phyloP scores from a whole-genome alignment of 2,797 vertebrate species.

The Pitangus sulphuratus region DNA sequence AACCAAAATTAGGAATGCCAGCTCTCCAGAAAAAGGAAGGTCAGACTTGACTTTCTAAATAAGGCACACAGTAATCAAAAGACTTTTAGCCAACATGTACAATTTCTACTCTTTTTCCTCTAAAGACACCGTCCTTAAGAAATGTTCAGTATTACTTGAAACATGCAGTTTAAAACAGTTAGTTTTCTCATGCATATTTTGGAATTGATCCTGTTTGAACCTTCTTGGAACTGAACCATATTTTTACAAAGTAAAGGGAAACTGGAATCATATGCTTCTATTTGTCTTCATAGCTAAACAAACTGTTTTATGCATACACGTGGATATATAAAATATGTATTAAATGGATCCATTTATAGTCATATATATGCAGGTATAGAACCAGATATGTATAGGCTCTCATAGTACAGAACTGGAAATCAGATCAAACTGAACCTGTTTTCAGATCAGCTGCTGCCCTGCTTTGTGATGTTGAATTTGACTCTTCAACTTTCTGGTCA shows the following conservation, averaged over 20 bases:
- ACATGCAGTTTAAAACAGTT: neutral
- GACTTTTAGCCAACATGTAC: neutral
- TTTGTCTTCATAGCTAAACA: neutral
- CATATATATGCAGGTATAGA: neutral
- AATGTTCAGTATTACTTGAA: neutral
- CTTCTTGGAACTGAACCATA: neutral
- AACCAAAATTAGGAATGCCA: conserved; percentile 3
- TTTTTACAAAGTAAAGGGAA: neutral
- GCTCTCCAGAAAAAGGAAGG: neutral
- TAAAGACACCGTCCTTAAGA: neutral
- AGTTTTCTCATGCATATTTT: neutral
- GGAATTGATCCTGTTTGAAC: neutral
- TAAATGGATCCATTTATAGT: neutral
- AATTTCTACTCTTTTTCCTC: neutral
- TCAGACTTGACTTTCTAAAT: neutral
- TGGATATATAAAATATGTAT: neutral
- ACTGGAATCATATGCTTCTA: neutral
- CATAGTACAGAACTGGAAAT: neutral
- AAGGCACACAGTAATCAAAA: neutral
- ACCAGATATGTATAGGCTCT: neutral
- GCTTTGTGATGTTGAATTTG: neutral
- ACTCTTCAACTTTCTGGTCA: neutral
- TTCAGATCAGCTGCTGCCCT: neutral
- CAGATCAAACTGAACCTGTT: neutral
- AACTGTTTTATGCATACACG: neutral